phyloP scores from a whole-genome alignment of 2,113 vertebrate species.

The Sciurus niger region DNA sequence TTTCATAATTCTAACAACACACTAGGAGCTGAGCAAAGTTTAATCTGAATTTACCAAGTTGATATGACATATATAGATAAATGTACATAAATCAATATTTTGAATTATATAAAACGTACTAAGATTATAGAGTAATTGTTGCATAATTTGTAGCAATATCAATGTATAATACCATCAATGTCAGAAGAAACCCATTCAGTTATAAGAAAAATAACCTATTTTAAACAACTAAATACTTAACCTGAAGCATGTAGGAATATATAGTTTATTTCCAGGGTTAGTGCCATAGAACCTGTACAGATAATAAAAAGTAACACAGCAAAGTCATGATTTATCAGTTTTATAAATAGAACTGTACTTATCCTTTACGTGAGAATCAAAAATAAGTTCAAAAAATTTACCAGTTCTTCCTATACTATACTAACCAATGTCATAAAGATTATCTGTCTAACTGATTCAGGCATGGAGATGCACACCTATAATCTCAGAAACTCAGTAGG shows the following conservation, averaged over 20 bases:
- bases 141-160: slow-evolving; percentile 62
- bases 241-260: slow-evolving; percentile 40
- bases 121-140: slow-evolving; percentile 43
- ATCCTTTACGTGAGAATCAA: slow-evolving; percentile 53
- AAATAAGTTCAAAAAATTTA: slow-evolving; percentile 50
- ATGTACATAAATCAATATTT: slow-evolving; percentile 52
- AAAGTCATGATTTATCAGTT: slow-evolving; percentile 63
- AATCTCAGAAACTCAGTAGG: too few species aligned
- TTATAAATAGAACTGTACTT: slow-evolving; percentile 47
- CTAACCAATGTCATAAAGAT: slow-evolving; percentile 40
- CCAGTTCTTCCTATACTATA: slow-evolving; percentile 44
- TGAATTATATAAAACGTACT: slow-evolving; percentile 59
- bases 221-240: slow-evolving; percentile 65
- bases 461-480: background rate
- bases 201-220: slow-evolving; percentile 66
- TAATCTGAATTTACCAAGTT: slow-evolving; percentile 67
- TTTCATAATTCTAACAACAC: slow-evolving; percentile 66
- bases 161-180: slow-evolving; percentile 41
- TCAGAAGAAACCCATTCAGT: slow-evolving; percentile 41
- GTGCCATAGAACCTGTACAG: slow-evolving; percentile 16
- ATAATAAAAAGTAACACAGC: slow-evolving; percentile 63
- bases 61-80: background rate
- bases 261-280: slow-evolving; percentile 59
- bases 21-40: slow-evolving; percentile 20
- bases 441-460: slow-evolving; percentile 12